Conservation (phyloP, 2,888 invertebrate genomes). For the Athetis lepigone region DNA sequence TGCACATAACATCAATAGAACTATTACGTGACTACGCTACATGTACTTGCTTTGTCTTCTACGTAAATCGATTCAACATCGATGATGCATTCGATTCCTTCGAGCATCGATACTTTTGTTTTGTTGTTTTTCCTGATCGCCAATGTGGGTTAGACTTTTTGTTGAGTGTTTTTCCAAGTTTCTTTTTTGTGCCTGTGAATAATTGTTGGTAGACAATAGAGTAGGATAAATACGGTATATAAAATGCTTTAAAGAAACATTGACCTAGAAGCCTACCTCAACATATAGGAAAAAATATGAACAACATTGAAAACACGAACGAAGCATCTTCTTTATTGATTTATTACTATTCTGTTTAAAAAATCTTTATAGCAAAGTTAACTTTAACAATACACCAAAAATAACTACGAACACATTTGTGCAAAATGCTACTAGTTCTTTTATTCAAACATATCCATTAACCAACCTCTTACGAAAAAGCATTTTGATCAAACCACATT, state of each 20-base stretch:
- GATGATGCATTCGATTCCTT: conserved; percentile 52
- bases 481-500: too few relatives aligned
- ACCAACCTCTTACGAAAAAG: conserved; percentile 17
- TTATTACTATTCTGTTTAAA: too few relatives aligned
- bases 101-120: conserved; percentile 58
- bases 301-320: too few relatives aligned
- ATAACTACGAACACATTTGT: neutral
- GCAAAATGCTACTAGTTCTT: neutral
- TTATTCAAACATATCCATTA: conserved; percentile 2
- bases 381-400: neutral
- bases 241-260: neutral
- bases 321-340: too few relatives aligned
- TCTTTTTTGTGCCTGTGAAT: conserved; percentile 20
- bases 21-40: conserved; percentile 69
- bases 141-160: conserved; percentile 60
- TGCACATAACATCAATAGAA: conserved; percentile 69
- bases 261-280: conserved; percentile 1
- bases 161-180: conserved; percentile 20
- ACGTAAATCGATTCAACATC: conserved; percentile 53
- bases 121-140: conserved; percentile 63
- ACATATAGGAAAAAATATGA: neutral
- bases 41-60: conserved; percentile 65
- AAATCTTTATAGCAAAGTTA: too few relatives aligned
- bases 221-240: neutral
- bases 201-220: conserved; percentile 1